phyloP scores from a whole-genome alignment of 37 sponge, comb jelly and placozoan genomes.

The Tethya wilhelma region DNA sequence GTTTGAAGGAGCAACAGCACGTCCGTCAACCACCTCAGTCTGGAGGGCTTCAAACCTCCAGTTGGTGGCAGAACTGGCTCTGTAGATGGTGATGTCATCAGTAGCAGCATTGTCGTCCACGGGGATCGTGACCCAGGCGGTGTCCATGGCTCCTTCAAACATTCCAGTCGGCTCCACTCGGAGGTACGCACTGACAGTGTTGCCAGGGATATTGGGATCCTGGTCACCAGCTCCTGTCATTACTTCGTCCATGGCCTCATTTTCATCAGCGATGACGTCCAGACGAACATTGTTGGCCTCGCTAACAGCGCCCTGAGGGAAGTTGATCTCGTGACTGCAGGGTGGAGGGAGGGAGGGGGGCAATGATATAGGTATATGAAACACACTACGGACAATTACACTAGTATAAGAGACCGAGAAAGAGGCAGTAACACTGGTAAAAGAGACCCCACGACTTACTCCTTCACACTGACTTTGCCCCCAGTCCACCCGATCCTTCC shows the following conservation, averaged over 20 bases:
- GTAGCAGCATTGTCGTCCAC: background rate
- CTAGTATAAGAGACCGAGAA: background rate
- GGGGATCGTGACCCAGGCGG: background rate
- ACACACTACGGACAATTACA: too few relatives aligned
- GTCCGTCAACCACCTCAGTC: conserved; percentile 28
- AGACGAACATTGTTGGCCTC: background rate
- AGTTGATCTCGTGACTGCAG: conserved; percentile 4
- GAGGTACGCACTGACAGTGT: conserved; percentile 9
- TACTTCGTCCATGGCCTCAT: background rate
- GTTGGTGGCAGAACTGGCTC: conserved; percentile 25
- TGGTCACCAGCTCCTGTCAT: background rate
- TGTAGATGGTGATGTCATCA: conserved; percentile 24
- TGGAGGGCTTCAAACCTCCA: conserved; percentile 39
- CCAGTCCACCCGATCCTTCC: conserved; percentile 61
- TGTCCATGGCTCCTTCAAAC: background rate
- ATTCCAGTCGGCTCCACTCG: background rate
- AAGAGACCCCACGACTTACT: conserved; percentile 14
- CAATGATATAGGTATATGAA: background rate
- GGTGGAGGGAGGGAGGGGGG: background rate
- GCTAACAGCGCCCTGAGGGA: conserved; percentile 2
- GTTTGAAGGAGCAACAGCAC: conserved; percentile 39
- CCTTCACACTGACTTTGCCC: conserved; percentile 25
- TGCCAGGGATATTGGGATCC: background rate
- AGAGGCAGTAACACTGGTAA: background rate
- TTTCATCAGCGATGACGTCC: background rate